A percentile compares a stretch with the other conserved stretches of the same genome.
phyloP scores from a whole-genome alignment of 2,797 vertebrate species.

The Rousettus madagascariensis region DNA sequence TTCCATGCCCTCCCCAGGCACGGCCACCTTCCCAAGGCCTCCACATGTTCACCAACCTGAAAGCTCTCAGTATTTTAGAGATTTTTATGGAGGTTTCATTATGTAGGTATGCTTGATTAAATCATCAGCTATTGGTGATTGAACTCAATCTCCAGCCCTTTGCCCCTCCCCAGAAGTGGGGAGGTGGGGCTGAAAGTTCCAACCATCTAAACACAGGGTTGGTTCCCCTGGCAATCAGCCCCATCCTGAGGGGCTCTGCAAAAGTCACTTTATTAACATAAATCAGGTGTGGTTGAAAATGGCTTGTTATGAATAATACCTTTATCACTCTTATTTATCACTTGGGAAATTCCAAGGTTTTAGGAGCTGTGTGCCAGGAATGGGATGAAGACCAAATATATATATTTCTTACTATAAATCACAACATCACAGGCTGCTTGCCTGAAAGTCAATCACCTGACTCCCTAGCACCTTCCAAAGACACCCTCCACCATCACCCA shows the following conservation, averaged over 20 bases:
- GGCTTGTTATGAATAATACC: background rate
- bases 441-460: background rate
- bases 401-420: background rate
- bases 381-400: background rate
- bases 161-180: background rate
- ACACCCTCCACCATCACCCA: background rate
- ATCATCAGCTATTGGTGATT: background rate
- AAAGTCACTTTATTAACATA: background rate
- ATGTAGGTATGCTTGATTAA: background rate
- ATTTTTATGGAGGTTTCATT: background rate
- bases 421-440: background rate
- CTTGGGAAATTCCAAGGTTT: slow-evolving; percentile 23
- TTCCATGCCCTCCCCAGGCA: background rate
- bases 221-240: background rate
- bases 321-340: background rate
- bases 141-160: background rate
- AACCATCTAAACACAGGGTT: background rate
- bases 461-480: background rate
- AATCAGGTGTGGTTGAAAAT: background rate
- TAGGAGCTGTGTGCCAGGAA: background rate
- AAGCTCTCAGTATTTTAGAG: background rate
- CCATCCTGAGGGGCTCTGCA: background rate
- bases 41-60: background rate
- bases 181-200: background rate
- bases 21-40: background rate